Evolutionary conservation across 2,797 vertebrate genomes (phyloP).

Genomic region (Chromis chromis): DNA sequence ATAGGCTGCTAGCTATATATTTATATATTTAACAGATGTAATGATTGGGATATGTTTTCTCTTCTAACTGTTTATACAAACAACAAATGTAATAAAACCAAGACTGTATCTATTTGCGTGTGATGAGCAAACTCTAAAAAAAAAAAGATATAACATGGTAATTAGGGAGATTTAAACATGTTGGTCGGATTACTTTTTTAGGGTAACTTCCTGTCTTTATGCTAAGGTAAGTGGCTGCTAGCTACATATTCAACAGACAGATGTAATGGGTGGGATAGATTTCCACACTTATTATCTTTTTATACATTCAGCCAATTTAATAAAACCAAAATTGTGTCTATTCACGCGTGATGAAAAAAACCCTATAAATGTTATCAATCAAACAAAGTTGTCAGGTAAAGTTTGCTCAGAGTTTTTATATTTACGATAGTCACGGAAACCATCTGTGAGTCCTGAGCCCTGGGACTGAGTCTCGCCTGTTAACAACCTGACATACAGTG

Average conservation of each 20-base stretch:
- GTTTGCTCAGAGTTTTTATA: slow-evolving; percentile 37
- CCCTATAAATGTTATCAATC: background rate
- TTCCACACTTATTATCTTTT: too few relatives aligned
- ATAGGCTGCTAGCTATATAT: too few relatives aligned
- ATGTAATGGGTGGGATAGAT: background rate
- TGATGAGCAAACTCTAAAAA: too few relatives aligned
- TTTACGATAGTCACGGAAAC: slow-evolving; percentile 41
- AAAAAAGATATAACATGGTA: background rate
- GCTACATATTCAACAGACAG: background rate
- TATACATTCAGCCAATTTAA: too few relatives aligned
- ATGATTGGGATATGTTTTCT: too few relatives aligned
- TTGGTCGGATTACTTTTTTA: background rate
- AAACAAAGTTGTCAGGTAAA: slow-evolving; percentile 15
- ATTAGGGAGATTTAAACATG: background rate
- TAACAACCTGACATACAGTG: slow-evolving; percentile 43
- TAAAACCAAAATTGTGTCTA: too few relatives aligned
- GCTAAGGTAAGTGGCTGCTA: background rate
- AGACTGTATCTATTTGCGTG: too few relatives aligned
- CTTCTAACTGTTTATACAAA: too few relatives aligned
- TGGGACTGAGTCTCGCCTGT: slow-evolving; percentile 40
- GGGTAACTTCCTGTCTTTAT: background rate
- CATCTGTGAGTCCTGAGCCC: slow-evolving; percentile 63
- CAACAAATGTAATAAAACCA: too few relatives aligned
- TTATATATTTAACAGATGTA: too few relatives aligned
- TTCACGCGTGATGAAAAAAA: background rate